Evolutionary conservation across 2,113 vertebrate species (phyloP).

Genomic region (Lanius collurio): DNA sequence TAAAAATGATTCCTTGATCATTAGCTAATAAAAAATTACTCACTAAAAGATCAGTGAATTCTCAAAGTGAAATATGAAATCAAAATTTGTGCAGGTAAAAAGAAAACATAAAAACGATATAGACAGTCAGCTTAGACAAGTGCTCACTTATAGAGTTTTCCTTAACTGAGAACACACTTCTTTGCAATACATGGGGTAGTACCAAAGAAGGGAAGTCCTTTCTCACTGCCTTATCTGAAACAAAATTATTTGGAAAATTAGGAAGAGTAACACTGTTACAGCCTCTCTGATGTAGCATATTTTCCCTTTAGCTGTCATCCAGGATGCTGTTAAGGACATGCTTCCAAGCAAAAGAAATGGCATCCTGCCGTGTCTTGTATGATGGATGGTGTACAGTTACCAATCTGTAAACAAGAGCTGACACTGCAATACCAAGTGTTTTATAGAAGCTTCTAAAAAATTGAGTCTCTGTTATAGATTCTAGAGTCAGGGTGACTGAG

Average conservation of each 20-base stretch:
- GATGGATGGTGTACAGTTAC: neutral
- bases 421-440: neutral
- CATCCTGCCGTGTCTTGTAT: neutral
- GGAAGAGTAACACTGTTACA: neutral
- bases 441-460: neutral
- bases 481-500: neutral
- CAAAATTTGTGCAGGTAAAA: neutral
- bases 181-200: neutral
- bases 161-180: neutral
- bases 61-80: neutral
- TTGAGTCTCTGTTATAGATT: neutral
- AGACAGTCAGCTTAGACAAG: neutral
- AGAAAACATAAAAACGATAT: neutral
- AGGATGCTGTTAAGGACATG: neutral
- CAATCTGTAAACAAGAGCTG: neutral
- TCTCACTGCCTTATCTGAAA: neutral
- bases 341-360: neutral
- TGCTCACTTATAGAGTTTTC: neutral
- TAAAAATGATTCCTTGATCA: neutral
- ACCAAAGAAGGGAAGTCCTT: neutral
- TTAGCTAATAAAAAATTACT: neutral
- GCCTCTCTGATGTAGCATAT: neutral
- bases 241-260: neutral
- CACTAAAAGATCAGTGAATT: neutral
- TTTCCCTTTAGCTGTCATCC: neutral